Conservation (phyloP, 2,113 vertebrate species). For the Mustela nigripes region DNA sequence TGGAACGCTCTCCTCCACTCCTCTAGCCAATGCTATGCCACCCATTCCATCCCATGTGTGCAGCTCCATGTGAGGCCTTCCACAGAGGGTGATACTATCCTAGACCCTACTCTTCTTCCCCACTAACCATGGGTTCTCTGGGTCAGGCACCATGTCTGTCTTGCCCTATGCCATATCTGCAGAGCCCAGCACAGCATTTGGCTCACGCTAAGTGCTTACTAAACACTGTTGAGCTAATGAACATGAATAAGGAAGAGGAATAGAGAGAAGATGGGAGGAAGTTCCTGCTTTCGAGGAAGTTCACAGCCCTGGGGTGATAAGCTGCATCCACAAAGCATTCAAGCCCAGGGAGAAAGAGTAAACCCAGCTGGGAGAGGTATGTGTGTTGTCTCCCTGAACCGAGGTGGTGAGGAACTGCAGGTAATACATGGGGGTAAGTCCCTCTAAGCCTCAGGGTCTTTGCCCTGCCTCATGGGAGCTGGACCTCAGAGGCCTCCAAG, state of each 20-base stretch:
- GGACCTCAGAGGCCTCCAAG: constrained; percentile 24
- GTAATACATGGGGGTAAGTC: background rate
- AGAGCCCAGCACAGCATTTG: background rate
- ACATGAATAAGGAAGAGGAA: constrained; percentile 56
- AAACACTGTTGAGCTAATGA: constrained; percentile 17
- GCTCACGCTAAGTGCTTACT: background rate
- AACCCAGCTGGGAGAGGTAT: background rate
- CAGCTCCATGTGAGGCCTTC: background rate
- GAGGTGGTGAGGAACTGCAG: background rate
- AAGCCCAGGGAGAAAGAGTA: background rate
- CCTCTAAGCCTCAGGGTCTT: background rate
- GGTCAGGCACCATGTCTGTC: background rate
- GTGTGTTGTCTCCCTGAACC: background rate
- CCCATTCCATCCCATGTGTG: background rate
- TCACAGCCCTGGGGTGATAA: constrained; percentile 61
- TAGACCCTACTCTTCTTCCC: background rate
- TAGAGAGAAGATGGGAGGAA: constrained; percentile 46
- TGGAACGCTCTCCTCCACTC: background rate
- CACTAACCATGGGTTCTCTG: background rate
- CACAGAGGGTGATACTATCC: background rate
- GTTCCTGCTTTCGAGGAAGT: constrained; percentile 72
- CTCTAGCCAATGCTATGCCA: background rate
- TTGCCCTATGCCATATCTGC: background rate
- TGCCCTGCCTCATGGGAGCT: background rate
- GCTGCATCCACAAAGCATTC: constrained; percentile 36